Conservation (phyloP, 2,113 vertebrate genomes). For the Tachycineta bicolor region DNA sequence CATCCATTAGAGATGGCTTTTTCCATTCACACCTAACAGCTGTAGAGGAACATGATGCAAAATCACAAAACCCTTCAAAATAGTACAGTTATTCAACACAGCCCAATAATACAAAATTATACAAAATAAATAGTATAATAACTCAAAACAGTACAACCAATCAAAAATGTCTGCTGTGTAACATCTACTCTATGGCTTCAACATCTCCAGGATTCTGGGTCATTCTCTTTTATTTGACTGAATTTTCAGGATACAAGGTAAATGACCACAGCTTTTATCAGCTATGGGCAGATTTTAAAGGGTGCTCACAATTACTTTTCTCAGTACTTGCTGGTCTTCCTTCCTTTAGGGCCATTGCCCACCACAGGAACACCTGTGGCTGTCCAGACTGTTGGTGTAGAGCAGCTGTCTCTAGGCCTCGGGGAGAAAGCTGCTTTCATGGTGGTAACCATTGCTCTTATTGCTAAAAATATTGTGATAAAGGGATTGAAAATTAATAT, state of each 20-base stretch:
- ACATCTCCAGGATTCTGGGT: not conserved
- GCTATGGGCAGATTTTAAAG: not conserved
- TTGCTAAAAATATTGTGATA: not conserved
- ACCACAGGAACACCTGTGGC: not conserved
- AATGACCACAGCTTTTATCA: not conserved
- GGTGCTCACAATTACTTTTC: not conserved
- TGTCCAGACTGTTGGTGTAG: accelerated
- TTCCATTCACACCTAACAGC: not conserved
- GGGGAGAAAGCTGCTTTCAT: not conserved
- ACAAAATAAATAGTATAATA: not conserved
- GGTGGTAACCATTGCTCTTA: not conserved
- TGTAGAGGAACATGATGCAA: not conserved
- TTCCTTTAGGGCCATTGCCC: not conserved
- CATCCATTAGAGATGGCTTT: not conserved
- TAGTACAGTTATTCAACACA: not conserved
- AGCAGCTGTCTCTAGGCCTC: not conserved
- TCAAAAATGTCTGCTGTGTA: not conserved
- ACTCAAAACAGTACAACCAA: not conserved
- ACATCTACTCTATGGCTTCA: not conserved
- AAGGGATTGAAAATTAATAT: not conserved
- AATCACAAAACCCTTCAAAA: not conserved
- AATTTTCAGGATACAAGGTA: not conserved
- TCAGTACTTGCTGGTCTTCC: not conserved
- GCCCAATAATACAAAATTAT: not conserved
- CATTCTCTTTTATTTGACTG: not conserved